These are phyloP conservation scores for Sphaeramia orbicularis DNA, from an alignment of 2,797 vertebrate species.

Conservation along the genomic window DNA sequence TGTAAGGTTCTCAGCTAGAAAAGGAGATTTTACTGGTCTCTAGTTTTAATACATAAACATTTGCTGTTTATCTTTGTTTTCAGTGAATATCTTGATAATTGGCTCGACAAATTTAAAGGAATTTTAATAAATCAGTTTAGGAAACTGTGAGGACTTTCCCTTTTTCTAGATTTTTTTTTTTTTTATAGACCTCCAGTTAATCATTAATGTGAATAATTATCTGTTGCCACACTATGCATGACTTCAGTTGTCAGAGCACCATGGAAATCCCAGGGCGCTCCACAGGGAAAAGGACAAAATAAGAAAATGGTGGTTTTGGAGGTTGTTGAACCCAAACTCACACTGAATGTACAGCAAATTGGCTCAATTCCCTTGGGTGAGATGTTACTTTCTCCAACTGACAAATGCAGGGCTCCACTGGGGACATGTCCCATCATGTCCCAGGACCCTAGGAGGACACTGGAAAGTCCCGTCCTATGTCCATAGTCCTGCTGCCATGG, in stretches of 20 bases:
- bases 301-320: constrained; percentile 16
- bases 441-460: constrained; percentile 13
- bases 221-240: background rate
- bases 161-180: background rate
- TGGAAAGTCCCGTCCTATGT: constrained; percentile 41
- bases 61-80: too few relatives aligned
- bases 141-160: background rate
- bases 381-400: background rate
- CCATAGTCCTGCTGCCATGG: constrained; percentile 27
- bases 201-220: constrained; percentile 1
- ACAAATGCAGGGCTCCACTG: constrained; percentile 14
- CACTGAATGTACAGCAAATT: background rate
- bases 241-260: background rate
- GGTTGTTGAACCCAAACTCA: constrained; percentile 3
- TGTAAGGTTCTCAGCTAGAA: too few relatives aligned
- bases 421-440: constrained; percentile 44
- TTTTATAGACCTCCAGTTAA: background rate
- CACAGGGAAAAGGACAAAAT: constrained; percentile 23
- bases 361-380: background rate
- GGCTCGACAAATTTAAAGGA: too few relatives aligned
- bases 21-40: too few relatives aligned
- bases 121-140: too few relatives aligned
- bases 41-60: too few relatives aligned
- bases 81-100: too few relatives aligned
- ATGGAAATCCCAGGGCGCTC: constrained; percentile 37